phyloP scores from a whole-genome alignment of 2,113 vertebrate species.

The Tyto alba region DNA sequence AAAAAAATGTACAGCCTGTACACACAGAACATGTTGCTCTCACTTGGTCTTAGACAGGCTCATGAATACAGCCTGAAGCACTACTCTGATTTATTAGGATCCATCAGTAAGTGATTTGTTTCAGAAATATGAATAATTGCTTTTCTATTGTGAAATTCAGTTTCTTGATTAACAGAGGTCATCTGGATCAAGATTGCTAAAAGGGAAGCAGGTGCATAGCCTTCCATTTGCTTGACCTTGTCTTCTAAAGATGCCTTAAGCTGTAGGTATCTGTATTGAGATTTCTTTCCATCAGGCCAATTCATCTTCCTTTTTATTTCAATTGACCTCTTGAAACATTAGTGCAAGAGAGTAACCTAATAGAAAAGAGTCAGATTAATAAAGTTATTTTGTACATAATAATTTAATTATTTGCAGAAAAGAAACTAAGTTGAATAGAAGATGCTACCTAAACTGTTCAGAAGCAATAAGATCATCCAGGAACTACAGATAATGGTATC shows the following conservation, averaged over 20 bases:
- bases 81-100: not conserved
- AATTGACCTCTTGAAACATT: slow-evolving; percentile 50
- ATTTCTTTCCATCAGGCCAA: slow-evolving; percentile 13
- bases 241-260: slow-evolving; percentile 17
- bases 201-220: slow-evolving; percentile 15
- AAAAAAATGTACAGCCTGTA: not conserved
- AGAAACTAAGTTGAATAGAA: not conserved
- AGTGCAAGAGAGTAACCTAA: slow-evolving; percentile 13
- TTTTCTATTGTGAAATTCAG: not conserved
- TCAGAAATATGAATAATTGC: not conserved
- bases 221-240: slow-evolving; percentile 35
- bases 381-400: not conserved
- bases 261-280: slow-evolving; percentile 22
- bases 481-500: not conserved
- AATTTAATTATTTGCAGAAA: slow-evolving; percentile 10
- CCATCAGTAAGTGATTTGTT: not conserved
- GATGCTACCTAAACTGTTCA: not conserved
- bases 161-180: slow-evolving; percentile 16
- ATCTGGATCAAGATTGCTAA: slow-evolving; percentile 24
- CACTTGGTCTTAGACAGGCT: not conserved
- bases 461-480: slow-evolving; percentile 5
- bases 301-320: slow-evolving; percentile 37
- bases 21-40: not conserved
- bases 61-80: not conserved
- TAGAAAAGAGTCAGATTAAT: slow-evolving; percentile 17